Percentiles rank a stretch among this genome's conserved stretches.
Evolutionary conservation across 1,140 invertebrate species (phyloP).

Genomic region (Brachionus asplanchnoidis): DNA sequence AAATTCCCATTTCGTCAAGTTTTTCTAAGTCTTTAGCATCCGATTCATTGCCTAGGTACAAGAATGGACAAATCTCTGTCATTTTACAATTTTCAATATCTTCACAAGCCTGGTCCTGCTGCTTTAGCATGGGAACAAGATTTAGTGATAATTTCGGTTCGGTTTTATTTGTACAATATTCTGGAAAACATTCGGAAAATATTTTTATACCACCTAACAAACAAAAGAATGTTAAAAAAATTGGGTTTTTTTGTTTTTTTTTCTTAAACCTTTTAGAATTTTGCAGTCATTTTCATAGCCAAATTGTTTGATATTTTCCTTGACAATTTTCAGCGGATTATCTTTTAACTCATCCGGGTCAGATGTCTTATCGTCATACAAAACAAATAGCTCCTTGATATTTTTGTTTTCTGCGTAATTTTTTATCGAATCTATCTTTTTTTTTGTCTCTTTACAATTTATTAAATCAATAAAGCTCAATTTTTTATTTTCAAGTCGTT

Average conservation of each 20-base stretch:
- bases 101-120: not conserved
- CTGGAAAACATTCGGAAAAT: not conserved
- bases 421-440: slow-evolving; percentile 20
- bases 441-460: slow-evolving; percentile 24
- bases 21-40: slow-evolving; percentile 16
- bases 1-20: slow-evolving; percentile 9
- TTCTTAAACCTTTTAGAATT: not conserved
- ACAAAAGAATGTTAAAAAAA: not conserved
- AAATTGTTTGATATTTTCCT: slow-evolving; percentile 9
- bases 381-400: not conserved
- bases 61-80: not conserved
- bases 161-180: not conserved
- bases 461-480: slow-evolving; percentile 24
- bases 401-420: not conserved
- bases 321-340: slow-evolving; percentile 23
- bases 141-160: not conserved
- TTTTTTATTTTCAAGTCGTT: slow-evolving; percentile 14
- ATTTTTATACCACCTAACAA: not conserved
- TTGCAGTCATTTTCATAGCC: not conserved
- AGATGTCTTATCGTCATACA: slow-evolving; percentile 32
- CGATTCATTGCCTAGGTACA: not conserved
- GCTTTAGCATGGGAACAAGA: not conserved
- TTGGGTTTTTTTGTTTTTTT: not conserved
- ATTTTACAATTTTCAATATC: slow-evolving; percentile 28
- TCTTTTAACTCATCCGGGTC: slow-evolving; percentile 13